Evolutionary conservation across 2,888 invertebrate genomes (phyloP).

Genomic region (Tortricodes alternella): DNA sequence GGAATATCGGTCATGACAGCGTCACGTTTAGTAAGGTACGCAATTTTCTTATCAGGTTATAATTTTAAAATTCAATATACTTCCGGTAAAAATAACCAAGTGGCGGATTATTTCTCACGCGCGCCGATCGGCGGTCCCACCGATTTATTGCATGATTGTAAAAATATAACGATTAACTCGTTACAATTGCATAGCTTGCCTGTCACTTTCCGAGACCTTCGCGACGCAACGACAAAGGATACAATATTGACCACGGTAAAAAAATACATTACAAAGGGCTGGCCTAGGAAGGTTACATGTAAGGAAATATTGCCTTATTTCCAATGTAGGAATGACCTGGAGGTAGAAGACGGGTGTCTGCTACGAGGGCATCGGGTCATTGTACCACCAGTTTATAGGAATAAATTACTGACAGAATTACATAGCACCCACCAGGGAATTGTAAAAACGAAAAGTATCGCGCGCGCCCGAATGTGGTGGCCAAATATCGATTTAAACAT

Average conservation of each 20-base stretch:
- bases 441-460: conserved; percentile 3
- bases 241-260: background rate
- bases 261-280: background rate
- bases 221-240: background rate
- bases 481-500: background rate
- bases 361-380: background rate
- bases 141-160: background rate
- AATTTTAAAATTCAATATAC: conserved; percentile 18
- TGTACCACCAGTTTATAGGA: background rate
- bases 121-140: background rate
- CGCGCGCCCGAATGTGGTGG: conserved; percentile 4
- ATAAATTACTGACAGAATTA: background rate
- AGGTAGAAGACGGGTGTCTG: background rate
- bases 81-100: conserved; percentile 19
- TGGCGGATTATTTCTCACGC: conserved; percentile 24
- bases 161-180: background rate
- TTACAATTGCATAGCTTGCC: conserved; percentile 3
- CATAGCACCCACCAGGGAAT: background rate
- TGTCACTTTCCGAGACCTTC: background rate
- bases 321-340: background rate
- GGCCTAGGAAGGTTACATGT: background rate
- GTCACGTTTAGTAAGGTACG: conserved; percentile 19
- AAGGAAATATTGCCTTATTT: background rate
- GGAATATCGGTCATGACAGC: conserved; percentile 17
- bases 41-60: conserved; percentile 14